Evolutionary conservation across 30 jellyfish, hydroid and myxozoan genomes (phyloP).

Genomic region (Aurelia coerulea): DNA sequence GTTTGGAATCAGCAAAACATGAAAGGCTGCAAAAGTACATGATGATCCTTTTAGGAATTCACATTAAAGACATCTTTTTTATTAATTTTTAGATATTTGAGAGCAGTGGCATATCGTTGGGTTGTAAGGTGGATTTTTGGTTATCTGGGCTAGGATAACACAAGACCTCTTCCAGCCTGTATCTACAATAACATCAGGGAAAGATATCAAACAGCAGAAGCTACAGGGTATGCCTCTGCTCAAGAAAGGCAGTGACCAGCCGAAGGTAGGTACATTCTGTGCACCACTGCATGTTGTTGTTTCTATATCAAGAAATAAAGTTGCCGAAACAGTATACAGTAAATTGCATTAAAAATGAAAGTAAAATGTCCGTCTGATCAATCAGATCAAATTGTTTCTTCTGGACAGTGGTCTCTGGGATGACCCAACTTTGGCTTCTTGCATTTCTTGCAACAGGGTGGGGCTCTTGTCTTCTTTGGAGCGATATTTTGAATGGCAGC

Average conservation of each 20-base stretch:
- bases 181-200: slow-evolving; percentile 1
- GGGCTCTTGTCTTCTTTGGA: slow-evolving; percentile 13
- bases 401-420: slow-evolving; percentile 39
- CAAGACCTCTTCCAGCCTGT: slow-evolving; percentile 56
- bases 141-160: slow-evolving; percentile 32
- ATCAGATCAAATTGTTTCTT: background rate
- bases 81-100: slow-evolving; percentile 8
- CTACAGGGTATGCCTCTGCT: no score
- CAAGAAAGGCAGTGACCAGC: slow-evolving; percentile 27
- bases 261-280: slow-evolving; percentile 14
- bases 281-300: slow-evolving; percentile 13
- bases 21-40: no score
- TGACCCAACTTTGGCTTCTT: slow-evolving; percentile 39
- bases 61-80: background rate
- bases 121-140: slow-evolving; percentile 46
- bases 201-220: background rate
- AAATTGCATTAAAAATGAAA: background rate
- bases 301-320: background rate
- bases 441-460: slow-evolving; percentile 25
- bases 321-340: background rate
- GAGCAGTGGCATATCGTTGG: slow-evolving; percentile 56
- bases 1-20: background rate
- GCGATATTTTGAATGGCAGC: background rate
- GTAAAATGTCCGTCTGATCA: background rate
- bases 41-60: no score